Evolutionary conservation across 2,888 invertebrate genomes (phyloP), one percentile per base, ranked within the genome.

Genomic region (Pseudoips prasinana): DNA sequence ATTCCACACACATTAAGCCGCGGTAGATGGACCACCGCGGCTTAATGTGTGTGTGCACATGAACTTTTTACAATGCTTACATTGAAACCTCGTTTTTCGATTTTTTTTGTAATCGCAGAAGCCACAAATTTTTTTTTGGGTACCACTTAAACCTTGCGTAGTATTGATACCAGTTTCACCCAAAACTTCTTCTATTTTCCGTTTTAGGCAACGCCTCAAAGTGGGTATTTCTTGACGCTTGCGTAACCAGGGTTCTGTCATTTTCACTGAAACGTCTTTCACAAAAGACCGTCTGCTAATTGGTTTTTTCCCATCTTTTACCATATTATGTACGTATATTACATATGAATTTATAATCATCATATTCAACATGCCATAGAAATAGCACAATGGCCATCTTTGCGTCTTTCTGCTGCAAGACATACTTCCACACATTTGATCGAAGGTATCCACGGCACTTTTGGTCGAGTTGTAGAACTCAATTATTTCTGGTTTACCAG

Each of bases 331-430:
- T 10, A 42, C 37, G 33, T 50, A 27, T 18, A 50, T 46, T 5
- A 45, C 43, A 25, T 30, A 52, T 8, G 31, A 27, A 26, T 48
- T 48, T 25, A 44, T 23, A 8, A 33, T 41, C 6, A 35, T 9
- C 26, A 47, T 38, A 24, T 52, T 46, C 14, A 49, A 17, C 14
- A 49, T 49, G 17, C 41, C 39, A 29, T 44, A 54, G 22, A 54
- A 54, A 29, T 43, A 32, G 23, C 38, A 38, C 8, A 46, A 28
- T 9, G 43, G 41, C 44, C 44, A 52, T 35, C 47, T 37, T 30
- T 41, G 31, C 9, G 46, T 47, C 27, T 44, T 39, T 23, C 52
- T 34, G 25, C 29, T 39, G 11, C 43, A 41, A 8, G 46, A 44
- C 41, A 46, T 46, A 28, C 20, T 33, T 18, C 30, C 25, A 25